Evolutionary conservation across 2,888 invertebrate species (phyloP), one percentile per base, ranked within the genome.

Genomic region (Netelia melanura): DNA sequence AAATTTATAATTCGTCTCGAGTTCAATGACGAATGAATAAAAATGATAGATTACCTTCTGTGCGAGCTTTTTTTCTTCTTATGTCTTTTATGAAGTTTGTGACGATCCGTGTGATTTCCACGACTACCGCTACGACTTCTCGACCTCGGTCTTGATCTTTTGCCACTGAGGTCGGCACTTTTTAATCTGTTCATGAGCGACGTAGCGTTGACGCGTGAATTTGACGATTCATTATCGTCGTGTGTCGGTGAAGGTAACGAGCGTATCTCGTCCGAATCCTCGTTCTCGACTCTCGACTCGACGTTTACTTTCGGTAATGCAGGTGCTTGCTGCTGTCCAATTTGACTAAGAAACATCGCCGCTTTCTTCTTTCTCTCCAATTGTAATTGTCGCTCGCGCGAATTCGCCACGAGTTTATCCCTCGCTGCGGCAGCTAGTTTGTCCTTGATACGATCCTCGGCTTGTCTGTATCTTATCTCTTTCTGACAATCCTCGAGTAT

Each of bases 361-460:
- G 98, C 98, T 89, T 97, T 97, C 38, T 96, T 96, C 88, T 97
- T 96, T 0, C 98, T 94, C 92, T 97, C 97, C 87, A 96, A 91
- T 90, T 97, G 97, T 83, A 97, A 93, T 93, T 96, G 93, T 85
- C 94, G 86, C 92, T 95, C 93, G 89, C 95, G 89, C 0, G 91
- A 91, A 30, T 88, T 91, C 17, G n/a, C 93, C 87, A 84, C 90
- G 86, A 94, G 92, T 87, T 95, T 94, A 91, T 96, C 95, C 89
- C 95, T 93, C 85, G 96, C 94, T 83, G 94, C 93, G 83, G 94
- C 92, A 1, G 95, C 95, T 83, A 96, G 89, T 89, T 95, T 95
- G 85, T 96, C 96, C 90, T 95, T 96, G 0, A 95, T 94, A 78
- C 95, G 95, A 85, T 96, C 95, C 87, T 96, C 96, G 6, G 95